Percentiles rank a stretch among this genome's conserved stretches.
Conservation (phyloP, 2,113 vertebrate species). For the Mus spicilegus region DNA sequence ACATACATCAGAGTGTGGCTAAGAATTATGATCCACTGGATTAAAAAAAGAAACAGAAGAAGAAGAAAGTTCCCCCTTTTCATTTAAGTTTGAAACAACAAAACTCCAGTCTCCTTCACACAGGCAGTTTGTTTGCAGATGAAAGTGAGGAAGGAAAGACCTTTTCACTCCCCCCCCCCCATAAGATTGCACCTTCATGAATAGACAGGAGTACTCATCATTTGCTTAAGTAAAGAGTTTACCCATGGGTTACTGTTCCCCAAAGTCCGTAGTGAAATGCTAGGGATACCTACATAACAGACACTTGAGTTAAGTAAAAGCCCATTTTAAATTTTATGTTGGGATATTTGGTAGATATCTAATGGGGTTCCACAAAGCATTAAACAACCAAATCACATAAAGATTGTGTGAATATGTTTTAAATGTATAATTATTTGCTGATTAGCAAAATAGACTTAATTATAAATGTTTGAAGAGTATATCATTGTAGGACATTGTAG, state of each 20-base stretch:
- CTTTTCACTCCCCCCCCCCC: background rate
- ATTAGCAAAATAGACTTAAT: background rate
- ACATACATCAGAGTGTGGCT: constrained; percentile 36
- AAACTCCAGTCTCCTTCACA: background rate
- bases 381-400: background rate
- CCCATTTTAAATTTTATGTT: background rate
- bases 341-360: background rate
- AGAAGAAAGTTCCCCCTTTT: background rate
- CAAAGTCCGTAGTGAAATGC: constrained; percentile 9
- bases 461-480: background rate
- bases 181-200: background rate
- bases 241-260: background rate
- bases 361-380: background rate
- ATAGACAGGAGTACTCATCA: background rate
- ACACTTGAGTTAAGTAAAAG: background rate
- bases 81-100: constrained; percentile 55
- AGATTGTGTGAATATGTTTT: background rate
- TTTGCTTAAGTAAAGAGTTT: background rate
- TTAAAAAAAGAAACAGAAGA: constrained; percentile 31
- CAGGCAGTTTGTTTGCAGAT: background rate
- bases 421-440: background rate
- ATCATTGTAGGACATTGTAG: background rate
- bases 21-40: constrained; percentile 15
- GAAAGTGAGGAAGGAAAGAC: background rate
- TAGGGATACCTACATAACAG: background rate